Base-by-base conservation (phyloP, 92 coral and sea anemone species). In the Epizoanthus fatuus region DNA sequence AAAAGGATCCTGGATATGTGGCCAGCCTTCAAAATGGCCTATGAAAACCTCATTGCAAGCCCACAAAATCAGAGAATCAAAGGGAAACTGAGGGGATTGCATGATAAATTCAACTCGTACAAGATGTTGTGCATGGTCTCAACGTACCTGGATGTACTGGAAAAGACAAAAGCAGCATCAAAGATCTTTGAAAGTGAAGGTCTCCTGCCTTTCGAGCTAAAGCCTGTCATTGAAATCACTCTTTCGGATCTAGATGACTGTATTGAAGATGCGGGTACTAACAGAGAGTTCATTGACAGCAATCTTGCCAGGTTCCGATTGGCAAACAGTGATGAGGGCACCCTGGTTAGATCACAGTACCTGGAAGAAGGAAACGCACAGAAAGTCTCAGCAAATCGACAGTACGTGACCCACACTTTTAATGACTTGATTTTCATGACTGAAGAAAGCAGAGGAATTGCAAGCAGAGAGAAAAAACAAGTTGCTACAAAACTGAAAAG, bases 121-220 rank as follows among this genome's bases (percentile, higher is more conserved):
- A 67, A 47, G 29, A 39, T 80, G 68, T 44, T 81, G n/a, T 81
- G 75, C 76, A 57, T 65, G 58, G 76, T 81, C 39, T 53, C 45
- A 55, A 57, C 75, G 15, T 81, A 81, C 44, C 45, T 81, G 75
- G 76, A 81, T 47, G 54, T 81, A 32, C 76, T 81, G 15, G 75
- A 81, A 64, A 81, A 56, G 52, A 45, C 73, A 32, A 74, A 2
- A 35, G 52, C 77, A 67, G 76, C 58, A 29, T 81, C 49, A 16
- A 49, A 52, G 78, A 63, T 81, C 63, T 81, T 81, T 29, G 86
- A 81, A 49, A 35, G 59, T 56, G 62, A 42, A 7, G 73, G 58
- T 3, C 59, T 81, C 8, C n/a, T 81, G 72, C 44, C 83, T 9
- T 58, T 10, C 35, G 83, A 78, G 54, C 45, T 59, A 57, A 62